phyloP scores from a whole-genome alignment of 1,140 invertebrate genomes.

The Dinothrombium tinctorium region DNA sequence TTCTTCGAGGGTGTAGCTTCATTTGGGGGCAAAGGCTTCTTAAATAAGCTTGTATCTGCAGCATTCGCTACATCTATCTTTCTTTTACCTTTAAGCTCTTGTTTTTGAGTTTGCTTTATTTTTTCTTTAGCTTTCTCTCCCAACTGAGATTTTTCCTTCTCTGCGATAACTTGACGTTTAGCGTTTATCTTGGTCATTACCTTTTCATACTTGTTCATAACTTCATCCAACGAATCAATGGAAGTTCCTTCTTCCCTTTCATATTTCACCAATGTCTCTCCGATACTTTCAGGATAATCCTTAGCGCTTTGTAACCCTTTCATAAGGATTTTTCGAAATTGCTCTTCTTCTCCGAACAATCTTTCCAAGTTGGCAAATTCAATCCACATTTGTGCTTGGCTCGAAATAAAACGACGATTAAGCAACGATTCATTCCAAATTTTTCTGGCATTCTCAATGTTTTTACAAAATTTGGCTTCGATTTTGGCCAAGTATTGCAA shows the following conservation, averaged over 20 bases:
- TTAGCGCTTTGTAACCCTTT: slow-evolving; percentile 33
- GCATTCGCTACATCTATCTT: slow-evolving; percentile 17
- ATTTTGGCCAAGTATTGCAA: slow-evolving; percentile 39
- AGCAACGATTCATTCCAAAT: slow-evolving; percentile 32
- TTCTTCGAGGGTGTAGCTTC: slow-evolving; percentile 18
- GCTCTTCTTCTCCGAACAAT: slow-evolving; percentile 35
- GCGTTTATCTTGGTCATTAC: slow-evolving; percentile 16
- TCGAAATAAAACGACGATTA: neutral
- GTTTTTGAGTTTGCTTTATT: slow-evolving; percentile 20
- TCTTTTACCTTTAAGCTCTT: slow-evolving; percentile 19
- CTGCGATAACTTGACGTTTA: slow-evolving; percentile 20
- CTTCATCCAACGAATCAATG: slow-evolving; percentile 27
- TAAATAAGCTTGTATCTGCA: slow-evolving; percentile 10
- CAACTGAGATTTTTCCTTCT: slow-evolving; percentile 20
- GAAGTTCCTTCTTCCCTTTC: slow-evolving; percentile 47
- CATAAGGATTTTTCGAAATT: slow-evolving; percentile 34
- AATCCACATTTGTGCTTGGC: slow-evolving; percentile 33
- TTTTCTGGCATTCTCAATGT: slow-evolving; percentile 37
- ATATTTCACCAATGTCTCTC: slow-evolving; percentile 42
- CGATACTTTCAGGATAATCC: slow-evolving; percentile 49
- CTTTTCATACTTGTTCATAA: slow-evolving; percentile 18
- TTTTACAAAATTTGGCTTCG: slow-evolving; percentile 29
- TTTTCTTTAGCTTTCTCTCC: slow-evolving; percentile 20
- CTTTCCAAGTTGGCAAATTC: slow-evolving; percentile 39
- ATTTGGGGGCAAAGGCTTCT: neutral